Evolutionary conservation across 2,888 invertebrate species (phyloP), one percentile per base, ranked within the genome.

Genomic region (Pheosia gnoma): DNA sequence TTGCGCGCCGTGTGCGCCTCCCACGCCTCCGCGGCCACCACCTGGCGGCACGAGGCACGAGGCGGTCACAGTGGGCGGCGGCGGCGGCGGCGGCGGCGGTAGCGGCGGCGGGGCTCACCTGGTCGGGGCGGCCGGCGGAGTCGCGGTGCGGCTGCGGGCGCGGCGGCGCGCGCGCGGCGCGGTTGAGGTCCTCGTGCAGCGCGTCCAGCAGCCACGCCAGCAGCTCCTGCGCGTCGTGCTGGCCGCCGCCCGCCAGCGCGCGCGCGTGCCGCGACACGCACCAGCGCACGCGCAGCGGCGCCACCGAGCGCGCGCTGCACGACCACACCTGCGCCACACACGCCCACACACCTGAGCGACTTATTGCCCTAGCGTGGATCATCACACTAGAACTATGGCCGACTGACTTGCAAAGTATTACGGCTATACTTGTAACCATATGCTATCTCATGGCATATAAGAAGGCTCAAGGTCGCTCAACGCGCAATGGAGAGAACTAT

Each of bases 181-280:
- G 93, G 92, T 98, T 98, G 70, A 98, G 94, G 89, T 98, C 98
- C 93, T 98, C 98, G 89, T 98, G 98, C 72, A 98, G 94, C 58
- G 97, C 96, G 92, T 98, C 98, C 77, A 98, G 93, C 71, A 98
- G 93, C 96, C 98, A 98, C 59, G 98, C 98, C 45, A 98, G 95
- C 72, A 98, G 94, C 91, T 98, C 98, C 94, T 97, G 98, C 59
- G 98, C 97, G 94, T 98, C 98, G 90, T 98, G 98, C 90, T 98
- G 98, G 10, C 97, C 97, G 73, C 97, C 97, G 67, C 98, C 98
- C 71, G 96, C 96, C 85, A 98, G 97, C 74, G 96, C 95, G 47
- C 97, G 97, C 61, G 98, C 97, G 91, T 97, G 96, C 80, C 97
- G 97, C 43, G 96, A 96, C 72, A 98, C 97, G 77, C 97, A 97